These are phyloP conservation scores for Amblyraja radiata DNA, from an alignment of 2,797 vertebrate species.

Conservation along the genomic window DNA sequence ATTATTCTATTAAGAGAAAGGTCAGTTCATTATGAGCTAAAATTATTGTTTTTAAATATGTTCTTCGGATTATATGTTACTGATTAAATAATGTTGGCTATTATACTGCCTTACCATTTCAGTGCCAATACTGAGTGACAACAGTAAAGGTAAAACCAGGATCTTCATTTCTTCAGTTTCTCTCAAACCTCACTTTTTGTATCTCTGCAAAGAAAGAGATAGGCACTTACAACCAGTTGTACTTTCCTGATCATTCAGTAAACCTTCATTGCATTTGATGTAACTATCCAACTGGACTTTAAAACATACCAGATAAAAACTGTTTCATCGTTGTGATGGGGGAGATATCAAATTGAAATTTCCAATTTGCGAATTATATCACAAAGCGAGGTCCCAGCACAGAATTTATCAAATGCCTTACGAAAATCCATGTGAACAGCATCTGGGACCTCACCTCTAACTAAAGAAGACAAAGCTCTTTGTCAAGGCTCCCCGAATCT, in stretches of 20 bases:
- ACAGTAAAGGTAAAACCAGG: conserved; percentile 18
- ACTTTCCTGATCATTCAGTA: neutral
- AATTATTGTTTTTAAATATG: neutral
- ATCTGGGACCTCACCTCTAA: no score
- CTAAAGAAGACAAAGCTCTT: no score
- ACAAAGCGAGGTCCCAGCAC: no score
- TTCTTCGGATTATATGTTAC: neutral
- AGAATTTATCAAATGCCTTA: no score
- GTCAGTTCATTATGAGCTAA: neutral
- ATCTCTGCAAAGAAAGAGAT: neutral
- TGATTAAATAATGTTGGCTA: neutral
- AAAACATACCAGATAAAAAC: neutral
- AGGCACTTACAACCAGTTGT: neutral
- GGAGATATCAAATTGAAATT: no score
- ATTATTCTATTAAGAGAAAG: neutral
- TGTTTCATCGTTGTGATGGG: neutral
- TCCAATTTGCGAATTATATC: neutral
- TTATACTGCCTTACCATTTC: conserved; percentile 5
- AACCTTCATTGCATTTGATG: neutral
- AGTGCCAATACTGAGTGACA: neutral
- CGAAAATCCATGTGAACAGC: no score
- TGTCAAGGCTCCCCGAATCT: no score
- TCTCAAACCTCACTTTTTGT: neutral
- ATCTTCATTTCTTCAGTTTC: conserved; percentile 29
- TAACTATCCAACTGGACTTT: neutral